phyloP scores from a whole-genome alignment of 2,797 vertebrate species.

The Chlorospingus semifuscus region DNA sequence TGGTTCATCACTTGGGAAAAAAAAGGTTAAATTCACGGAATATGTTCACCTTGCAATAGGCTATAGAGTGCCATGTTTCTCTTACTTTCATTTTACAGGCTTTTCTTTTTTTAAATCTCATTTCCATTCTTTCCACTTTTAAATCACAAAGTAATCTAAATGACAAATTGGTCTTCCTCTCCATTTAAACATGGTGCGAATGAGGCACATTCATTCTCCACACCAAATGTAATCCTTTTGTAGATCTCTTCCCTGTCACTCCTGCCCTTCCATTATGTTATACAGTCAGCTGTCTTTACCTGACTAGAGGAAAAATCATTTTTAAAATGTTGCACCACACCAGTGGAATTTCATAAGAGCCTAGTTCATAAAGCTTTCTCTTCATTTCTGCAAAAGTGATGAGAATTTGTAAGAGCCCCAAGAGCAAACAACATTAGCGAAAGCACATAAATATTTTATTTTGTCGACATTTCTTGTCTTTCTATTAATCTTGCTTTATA shows the following conservation, averaged over 20 bases:
- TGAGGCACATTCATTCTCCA: conserved; percentile 37
- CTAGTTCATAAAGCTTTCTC: neutral
- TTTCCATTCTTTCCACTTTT: conserved; percentile 32
- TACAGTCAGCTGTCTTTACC: conserved; percentile 6
- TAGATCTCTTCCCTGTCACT: neutral
- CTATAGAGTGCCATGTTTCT: neutral
- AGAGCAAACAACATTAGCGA: neutral
- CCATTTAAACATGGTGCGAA: neutral
- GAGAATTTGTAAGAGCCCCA: neutral
- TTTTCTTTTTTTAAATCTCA: neutral
- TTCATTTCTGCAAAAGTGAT: neutral
- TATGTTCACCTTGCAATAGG: neutral
- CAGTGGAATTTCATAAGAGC: neutral
- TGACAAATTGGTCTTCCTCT: conserved; percentile 28
- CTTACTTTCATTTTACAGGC: neutral
- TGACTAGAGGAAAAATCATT: neutral
- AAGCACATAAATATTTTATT: neutral
- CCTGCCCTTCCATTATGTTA: conserved; percentile 21
- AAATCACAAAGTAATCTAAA: conserved; percentile 34
- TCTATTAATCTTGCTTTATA: neutral
- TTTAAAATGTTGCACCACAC: neutral
- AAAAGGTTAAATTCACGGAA: neutral
- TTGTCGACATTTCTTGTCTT: neutral
- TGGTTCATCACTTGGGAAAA: neutral
- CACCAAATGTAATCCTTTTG: neutral